Evolutionary conservation across 23 tunicate species (phyloP), one percentile per base, ranked within the genome.

Genomic region (Styela plicata): DNA sequence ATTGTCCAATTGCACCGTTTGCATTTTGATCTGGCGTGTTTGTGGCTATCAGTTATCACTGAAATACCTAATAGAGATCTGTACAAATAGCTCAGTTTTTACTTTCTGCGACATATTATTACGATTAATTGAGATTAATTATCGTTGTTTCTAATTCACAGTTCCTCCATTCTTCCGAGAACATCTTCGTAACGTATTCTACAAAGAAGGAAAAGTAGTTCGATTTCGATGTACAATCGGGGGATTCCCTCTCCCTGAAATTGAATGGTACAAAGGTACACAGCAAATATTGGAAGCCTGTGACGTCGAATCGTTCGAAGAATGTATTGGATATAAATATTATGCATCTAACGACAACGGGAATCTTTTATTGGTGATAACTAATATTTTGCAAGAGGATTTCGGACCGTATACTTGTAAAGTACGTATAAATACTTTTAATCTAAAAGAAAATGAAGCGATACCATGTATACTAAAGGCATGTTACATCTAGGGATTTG

Each of bases 401-500:
- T 74, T 83, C 1, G 92, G 92, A 35, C 27, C 83, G 28, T 88
- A 88, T 33, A 88, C 92, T 24, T 88, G 92, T 79, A 83, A 88
- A 84, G 92, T 88, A 25, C 62, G 73, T 33, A 33, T 44, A n/a
- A n/a, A n/a, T n/a, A n/a, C n/a, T n/a, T n/a, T n/a, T n/a, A n/a
- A n/a, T n/a, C n/a, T n/a, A n/a, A n/a, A n/a, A n/a, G n/a, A n/a
- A n/a, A n/a, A n/a, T n/a, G n/a, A n/a, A n/a, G n/a, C n/a, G n/a
- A n/a, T n/a, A n/a, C n/a, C n/a, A n/a, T n/a, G n/a, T n/a, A n/a
- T n/a, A n/a, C n/a, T n/a, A n/a, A n/a, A n/a, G n/a, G n/a, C n/a
- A n/a, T n/a, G n/a, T n/a, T n/a, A n/a, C n/a, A n/a, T n/a, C n/a
- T n/a, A n/a, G n/a, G n/a, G n/a, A n/a, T n/a, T n/a, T n/a, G n/a